phyloP scores from a whole-genome alignment of 2,888 invertebrate species.

The Gari tellinella region DNA sequence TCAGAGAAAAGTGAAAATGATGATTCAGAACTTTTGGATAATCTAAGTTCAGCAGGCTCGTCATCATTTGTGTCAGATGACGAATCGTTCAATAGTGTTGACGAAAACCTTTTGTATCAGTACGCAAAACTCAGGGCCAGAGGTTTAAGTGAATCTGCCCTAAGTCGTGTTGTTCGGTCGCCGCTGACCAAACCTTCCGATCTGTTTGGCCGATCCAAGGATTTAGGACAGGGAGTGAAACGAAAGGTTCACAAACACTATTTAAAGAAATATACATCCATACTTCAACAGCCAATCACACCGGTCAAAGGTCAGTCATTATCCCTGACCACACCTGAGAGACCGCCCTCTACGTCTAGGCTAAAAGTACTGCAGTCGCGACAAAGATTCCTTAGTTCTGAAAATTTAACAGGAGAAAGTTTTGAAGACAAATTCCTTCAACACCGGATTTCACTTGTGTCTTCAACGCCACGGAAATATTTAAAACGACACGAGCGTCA shows the following conservation, averaged over 20 bases:
- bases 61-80: slow-evolving; percentile 49
- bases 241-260: slow-evolving; percentile 38
- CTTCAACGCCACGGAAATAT: slow-evolving; percentile 59
- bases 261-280: slow-evolving; percentile 63
- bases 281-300: slow-evolving; percentile 63
- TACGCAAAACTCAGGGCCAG: slow-evolving; percentile 30
- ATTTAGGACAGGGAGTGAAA: slow-evolving; percentile 40
- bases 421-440: slow-evolving; percentile 67
- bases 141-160: slow-evolving; percentile 38
- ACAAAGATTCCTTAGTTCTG: slow-evolving; percentile 73
- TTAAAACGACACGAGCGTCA: slow-evolving; percentile 53
- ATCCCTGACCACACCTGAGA: slow-evolving; percentile 33
- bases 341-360: slow-evolving; percentile 49
- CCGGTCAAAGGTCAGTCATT: slow-evolving; percentile 29
- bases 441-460: slow-evolving; percentile 62
- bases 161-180: slow-evolving; percentile 52
- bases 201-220: slow-evolving; percentile 31
- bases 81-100: slow-evolving; percentile 49
- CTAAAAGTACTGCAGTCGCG: slow-evolving; percentile 73
- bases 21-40: background rate
- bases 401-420: slow-evolving; percentile 62
- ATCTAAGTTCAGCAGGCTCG: slow-evolving; percentile 37
- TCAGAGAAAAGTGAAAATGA: slow-evolving; percentile 7
- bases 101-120: slow-evolving; percentile 45
- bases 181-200: slow-evolving; percentile 58